Evolutionary conservation across 2,113 vertebrate species (phyloP).

Genomic region (Sclerurus mexicanus): DNA sequence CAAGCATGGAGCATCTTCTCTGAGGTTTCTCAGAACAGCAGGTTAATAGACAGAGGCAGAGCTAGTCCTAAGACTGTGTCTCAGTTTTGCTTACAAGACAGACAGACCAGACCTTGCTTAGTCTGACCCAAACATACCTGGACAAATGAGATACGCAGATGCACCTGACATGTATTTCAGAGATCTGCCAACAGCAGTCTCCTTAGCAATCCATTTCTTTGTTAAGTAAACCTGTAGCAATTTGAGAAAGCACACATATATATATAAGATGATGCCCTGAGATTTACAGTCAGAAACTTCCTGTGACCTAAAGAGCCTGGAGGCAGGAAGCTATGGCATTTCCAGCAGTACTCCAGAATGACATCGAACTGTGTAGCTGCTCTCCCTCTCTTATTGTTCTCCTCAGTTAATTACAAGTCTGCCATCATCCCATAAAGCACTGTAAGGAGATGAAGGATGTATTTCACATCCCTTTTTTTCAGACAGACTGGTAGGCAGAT

Average conservation of each 20-base stretch:
- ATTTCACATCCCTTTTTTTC: slow-evolving; percentile 10
- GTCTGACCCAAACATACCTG: background rate
- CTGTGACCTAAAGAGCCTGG: rapidly evolving
- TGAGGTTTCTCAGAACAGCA: background rate
- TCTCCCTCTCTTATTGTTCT: background rate
- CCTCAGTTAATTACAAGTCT: background rate
- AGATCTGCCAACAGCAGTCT: background rate
- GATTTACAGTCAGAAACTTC: background rate
- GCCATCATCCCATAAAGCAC: background rate
- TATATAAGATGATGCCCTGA: background rate
- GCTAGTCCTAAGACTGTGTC: background rate
- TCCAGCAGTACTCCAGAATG: background rate
- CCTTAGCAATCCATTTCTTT: background rate
- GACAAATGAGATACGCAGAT: background rate
- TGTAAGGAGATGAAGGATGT: background rate
- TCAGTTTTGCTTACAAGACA: background rate
- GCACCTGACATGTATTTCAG: rapidly evolving
- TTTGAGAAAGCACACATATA: background rate
- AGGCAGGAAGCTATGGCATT: background rate
- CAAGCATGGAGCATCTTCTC: background rate
- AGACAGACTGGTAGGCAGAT: background rate
- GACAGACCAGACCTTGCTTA: background rate
- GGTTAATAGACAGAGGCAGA: background rate
- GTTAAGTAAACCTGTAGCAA: background rate
- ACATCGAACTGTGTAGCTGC: background rate